These are phyloP conservation scores for Brachymystax lenok DNA, from an alignment of 2,797 vertebrate species.

Conservation along the genomic window DNA sequence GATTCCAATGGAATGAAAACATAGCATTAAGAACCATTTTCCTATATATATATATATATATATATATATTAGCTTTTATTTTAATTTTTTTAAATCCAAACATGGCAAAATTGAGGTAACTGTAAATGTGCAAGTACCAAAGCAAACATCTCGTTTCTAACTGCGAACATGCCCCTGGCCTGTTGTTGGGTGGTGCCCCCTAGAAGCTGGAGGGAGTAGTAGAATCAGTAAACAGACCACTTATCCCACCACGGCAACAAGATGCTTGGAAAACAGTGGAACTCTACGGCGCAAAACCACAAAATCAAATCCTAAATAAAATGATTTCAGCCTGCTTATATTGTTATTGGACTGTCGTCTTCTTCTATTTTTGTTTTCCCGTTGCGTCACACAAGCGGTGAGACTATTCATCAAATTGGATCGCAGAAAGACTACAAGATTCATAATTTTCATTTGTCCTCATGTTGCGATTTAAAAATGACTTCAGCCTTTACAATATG, in stretches of 20 bases:
- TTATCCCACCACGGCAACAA: constrained; percentile 92
- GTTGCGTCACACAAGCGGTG: constrained; percentile 91
- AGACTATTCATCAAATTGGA: constrained; percentile 82
- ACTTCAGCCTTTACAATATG: constrained; percentile 64
- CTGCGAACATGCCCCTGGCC: constrained; percentile 93
- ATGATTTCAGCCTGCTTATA: constrained; percentile 86
- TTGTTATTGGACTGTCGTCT: constrained; percentile 80
- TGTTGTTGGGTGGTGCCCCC: constrained; percentile 83
- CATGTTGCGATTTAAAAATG: constrained; percentile 56
- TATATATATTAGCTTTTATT: constrained; percentile 97
- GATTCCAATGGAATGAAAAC: constrained; percentile 99
- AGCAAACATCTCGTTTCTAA: constrained; percentile 91
- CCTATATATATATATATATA: constrained; percentile 85
- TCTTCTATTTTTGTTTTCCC: constrained; percentile 17
- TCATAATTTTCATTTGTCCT: constrained; percentile 71
- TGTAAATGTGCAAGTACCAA: constrained; percentile 99
- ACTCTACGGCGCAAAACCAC: constrained; percentile 93
- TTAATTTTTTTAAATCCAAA: constrained; percentile 96
- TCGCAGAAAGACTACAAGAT: constrained; percentile 87
- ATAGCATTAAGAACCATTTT: constrained; percentile 99
- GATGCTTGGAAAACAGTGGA: constrained; percentile 96
- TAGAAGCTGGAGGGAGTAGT: constrained; percentile 89
- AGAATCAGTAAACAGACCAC: constrained; percentile 97
- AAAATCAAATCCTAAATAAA: constrained; percentile 94
- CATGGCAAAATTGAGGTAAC: constrained; percentile 99